These are phyloP conservation scores for Chymomyza procnemis DNA, from an alignment of 2,888 invertebrate genomes.

Conservation along the genomic window DNA sequence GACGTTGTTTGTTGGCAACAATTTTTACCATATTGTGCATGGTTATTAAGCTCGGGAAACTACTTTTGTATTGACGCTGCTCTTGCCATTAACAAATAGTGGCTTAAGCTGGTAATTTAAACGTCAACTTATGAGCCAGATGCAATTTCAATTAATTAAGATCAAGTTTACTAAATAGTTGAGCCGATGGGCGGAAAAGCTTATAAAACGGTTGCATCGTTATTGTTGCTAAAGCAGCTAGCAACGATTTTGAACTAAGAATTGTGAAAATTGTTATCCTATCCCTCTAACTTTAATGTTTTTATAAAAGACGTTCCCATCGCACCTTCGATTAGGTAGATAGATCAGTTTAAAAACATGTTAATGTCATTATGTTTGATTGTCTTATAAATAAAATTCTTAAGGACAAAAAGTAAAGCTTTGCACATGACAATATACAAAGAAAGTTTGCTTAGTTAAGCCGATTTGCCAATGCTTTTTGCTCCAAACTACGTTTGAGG, in stretches of 20 bases:
- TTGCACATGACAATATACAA: not conserved
- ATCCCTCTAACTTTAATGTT: too few species aligned
- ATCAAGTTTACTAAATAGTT: too few species aligned
- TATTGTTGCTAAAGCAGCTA: too few species aligned
- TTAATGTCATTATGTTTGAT: not conserved
- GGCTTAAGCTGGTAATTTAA: not conserved
- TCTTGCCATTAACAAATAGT: not conserved
- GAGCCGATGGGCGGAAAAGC: too few species aligned
- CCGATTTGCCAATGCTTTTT: too few species aligned
- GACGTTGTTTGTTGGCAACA: slow-evolving; percentile 21
- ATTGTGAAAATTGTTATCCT: too few species aligned
- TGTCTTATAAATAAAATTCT: not conserved
- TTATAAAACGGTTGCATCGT: too few species aligned
- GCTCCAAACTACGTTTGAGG: not conserved
- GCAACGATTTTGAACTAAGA: too few species aligned
- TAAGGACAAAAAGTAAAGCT: not conserved
- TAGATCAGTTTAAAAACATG: too few species aligned
- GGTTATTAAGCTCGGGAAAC: not conserved
- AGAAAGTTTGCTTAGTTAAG: not conserved
- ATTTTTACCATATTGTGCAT: slow-evolving; percentile 21
- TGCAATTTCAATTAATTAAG: not conserved
- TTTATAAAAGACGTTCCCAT: too few species aligned
- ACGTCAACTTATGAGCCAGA: not conserved
- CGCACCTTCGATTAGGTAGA: too few species aligned
- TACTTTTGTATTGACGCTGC: not conserved